phyloP scores from a whole-genome alignment of 2,888 invertebrate species.

The Chydorus sphaericus region DNA sequence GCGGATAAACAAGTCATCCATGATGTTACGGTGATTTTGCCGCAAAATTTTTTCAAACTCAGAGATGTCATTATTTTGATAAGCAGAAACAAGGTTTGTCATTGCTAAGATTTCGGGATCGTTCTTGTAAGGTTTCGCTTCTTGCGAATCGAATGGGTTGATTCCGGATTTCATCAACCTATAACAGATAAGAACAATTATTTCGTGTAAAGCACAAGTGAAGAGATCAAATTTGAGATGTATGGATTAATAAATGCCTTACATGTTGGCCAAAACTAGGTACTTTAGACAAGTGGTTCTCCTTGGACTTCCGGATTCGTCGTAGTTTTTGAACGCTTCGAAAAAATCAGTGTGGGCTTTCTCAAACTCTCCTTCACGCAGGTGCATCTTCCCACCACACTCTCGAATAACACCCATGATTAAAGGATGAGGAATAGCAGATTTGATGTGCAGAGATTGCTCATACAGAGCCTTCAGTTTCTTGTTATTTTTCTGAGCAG shows the following conservation, averaged over 20 bases:
- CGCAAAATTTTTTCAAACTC: constrained; percentile 94
- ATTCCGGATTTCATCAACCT: constrained; percentile 99
- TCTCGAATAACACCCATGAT: constrained; percentile 99
- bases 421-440: constrained; percentile 98
- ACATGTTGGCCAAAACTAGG: constrained; percentile 96
- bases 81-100: constrained; percentile 88
- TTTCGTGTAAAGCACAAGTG: not conserved
- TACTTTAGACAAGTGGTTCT: constrained; percentile 96
- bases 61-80: constrained; percentile 96
- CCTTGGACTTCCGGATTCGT: constrained; percentile 93
- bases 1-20: constrained; percentile 97
- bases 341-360: constrained; percentile 99
- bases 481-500: constrained; percentile 98
- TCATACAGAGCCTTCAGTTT: constrained; percentile 92
- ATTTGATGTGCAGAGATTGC: constrained; percentile 95
- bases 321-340: constrained; percentile 98
- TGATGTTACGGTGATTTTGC: constrained; percentile 85
- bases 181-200: constrained; percentile 18
- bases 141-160: constrained; percentile 98
- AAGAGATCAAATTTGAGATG: not conserved
- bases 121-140: constrained; percentile 98
- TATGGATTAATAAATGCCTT: constrained; percentile 32
- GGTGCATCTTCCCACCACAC: constrained; percentile 99
- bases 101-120: constrained; percentile 98
- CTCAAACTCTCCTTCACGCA: constrained; percentile 95